Conservation (phyloP, 2,888 invertebrate genomes). For the Lissocephala sabroskyi region DNA sequence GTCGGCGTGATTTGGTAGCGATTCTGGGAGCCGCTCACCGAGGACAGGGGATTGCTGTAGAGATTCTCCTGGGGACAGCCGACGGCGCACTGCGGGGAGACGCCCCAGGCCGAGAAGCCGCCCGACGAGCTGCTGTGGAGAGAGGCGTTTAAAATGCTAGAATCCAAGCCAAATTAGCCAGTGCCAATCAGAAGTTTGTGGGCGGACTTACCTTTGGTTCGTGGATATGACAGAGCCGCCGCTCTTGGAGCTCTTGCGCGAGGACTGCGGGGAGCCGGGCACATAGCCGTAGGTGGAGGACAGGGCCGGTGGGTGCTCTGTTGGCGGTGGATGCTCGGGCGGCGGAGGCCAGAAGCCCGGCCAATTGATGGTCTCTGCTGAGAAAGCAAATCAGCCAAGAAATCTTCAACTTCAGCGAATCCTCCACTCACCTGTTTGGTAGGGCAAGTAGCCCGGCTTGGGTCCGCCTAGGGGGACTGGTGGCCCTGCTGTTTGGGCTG, state of each 20-base stretch:
- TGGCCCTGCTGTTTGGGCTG: slow-evolving; percentile 48
- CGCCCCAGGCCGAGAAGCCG: slow-evolving; percentile 72
- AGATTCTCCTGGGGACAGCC: slow-evolving; percentile 67
- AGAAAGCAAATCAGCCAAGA: too few relatives aligned
- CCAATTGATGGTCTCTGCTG: slow-evolving; percentile 74
- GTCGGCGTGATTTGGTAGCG: slow-evolving; percentile 72
- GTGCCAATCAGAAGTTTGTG: not conserved
- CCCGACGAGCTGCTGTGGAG: slow-evolving; percentile 72
- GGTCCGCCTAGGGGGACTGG: slow-evolving; percentile 39
- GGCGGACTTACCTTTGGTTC: slow-evolving; percentile 67
- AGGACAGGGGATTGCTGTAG: slow-evolving; percentile 71
- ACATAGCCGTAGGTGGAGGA: slow-evolving; percentile 70
- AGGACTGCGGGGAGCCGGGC: slow-evolving; percentile 71
- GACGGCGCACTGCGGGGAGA: slow-evolving; percentile 66
- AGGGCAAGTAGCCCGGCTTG: slow-evolving; percentile 69
- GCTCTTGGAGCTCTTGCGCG: slow-evolving; percentile 71
- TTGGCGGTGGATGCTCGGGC: slow-evolving; percentile 77
- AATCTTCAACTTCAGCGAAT: not conserved
- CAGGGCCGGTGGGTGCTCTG: slow-evolving; percentile 76
- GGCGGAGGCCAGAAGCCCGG: slow-evolving; percentile 77
- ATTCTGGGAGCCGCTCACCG: slow-evolving; percentile 63
- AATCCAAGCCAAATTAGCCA: not conserved
- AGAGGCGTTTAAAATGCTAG: slow-evolving; percentile 70
- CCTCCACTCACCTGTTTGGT: slow-evolving; percentile 65
- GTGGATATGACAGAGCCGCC: slow-evolving; percentile 72